Percentiles rank a stretch among this genome's conserved stretches.
phyloP scores from a whole-genome alignment of 2,113 vertebrate genomes.

The Sardina pilchardus region DNA sequence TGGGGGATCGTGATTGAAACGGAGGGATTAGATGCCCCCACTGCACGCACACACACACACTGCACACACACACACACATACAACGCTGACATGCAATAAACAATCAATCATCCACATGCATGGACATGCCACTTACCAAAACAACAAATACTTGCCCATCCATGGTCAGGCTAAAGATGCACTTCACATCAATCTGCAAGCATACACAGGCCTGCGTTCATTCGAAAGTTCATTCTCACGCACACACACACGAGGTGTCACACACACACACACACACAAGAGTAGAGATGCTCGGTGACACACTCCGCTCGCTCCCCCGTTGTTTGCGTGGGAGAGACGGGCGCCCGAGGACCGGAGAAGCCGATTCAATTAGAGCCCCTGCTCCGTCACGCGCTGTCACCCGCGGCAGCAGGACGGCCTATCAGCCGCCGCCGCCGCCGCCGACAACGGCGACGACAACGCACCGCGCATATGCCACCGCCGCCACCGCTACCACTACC shows the following conservation, averaged over 20 bases:
- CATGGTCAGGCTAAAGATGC: slow-evolving; percentile 2
- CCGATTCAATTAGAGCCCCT: not conserved
- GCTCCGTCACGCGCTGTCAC: not conserved
- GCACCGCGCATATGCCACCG: not conserved
- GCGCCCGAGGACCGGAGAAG: not conserved
- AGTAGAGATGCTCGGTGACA: not conserved
- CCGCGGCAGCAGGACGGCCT: slow-evolving; percentile 4
- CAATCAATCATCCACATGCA: not conserved
- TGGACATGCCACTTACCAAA: not conserved
- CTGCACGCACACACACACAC: slow-evolving; percentile 1
- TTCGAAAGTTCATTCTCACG: slow-evolving; percentile 15
- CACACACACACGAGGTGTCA: not conserved
- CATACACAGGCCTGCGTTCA: not conserved
- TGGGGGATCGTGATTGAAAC: slow-evolving; percentile 28
- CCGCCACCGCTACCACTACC: not conserved
- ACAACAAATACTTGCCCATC: not conserved
- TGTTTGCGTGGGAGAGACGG: not conserved
- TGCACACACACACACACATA: slow-evolving; percentile 11
- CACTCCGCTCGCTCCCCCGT: not conserved
- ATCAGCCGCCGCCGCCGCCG: slow-evolving; percentile 4
- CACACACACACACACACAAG: slow-evolving; percentile 25
- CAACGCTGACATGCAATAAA: slow-evolving; percentile 7
- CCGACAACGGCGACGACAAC: too few relatives aligned
- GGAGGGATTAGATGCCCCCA: slow-evolving; percentile 38
- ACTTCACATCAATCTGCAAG: not conserved